phyloP scores from a whole-genome alignment of 2,888 invertebrate species.

The Scaptomyza polygonia region DNA sequence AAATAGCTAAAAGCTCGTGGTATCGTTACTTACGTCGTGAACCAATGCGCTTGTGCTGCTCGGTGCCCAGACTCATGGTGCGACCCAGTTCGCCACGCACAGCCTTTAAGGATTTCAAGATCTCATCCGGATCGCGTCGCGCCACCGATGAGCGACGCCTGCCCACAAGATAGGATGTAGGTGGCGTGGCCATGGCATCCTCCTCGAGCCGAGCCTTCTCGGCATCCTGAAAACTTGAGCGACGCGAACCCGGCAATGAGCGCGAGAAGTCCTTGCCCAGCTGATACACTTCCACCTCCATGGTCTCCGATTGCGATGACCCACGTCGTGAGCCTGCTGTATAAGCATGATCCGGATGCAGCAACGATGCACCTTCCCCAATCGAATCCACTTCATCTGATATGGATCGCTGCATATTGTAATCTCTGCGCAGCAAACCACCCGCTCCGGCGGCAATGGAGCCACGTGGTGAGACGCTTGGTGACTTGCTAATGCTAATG shows the following conservation, averaged over 20 bases:
- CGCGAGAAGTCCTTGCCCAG: slow-evolving; percentile 93
- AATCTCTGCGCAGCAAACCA: slow-evolving; percentile 89
- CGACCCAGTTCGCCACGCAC: slow-evolving; percentile 93
- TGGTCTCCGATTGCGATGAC: slow-evolving; percentile 94
- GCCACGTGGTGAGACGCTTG: slow-evolving; percentile 91
- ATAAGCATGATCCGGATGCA: slow-evolving; percentile 95
- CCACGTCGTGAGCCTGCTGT: slow-evolving; percentile 91
- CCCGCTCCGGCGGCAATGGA: slow-evolving; percentile 87
- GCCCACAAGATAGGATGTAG: slow-evolving; percentile 87
- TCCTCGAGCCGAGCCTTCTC: slow-evolving; percentile 86
- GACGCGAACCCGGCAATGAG: slow-evolving; percentile 92
- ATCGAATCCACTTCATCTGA: slow-evolving; percentile 92
- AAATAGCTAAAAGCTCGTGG: slow-evolving; percentile 3
- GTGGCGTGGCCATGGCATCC: slow-evolving; percentile 84
- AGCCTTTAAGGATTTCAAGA: slow-evolving; percentile 91
- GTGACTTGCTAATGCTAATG: slow-evolving; percentile 87
- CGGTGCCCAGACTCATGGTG: slow-evolving; percentile 91
- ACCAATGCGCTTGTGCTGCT: slow-evolving; percentile 85
- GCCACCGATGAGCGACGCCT: slow-evolving; percentile 92
- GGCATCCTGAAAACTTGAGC: slow-evolving; percentile 92
- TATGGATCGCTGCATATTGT: slow-evolving; percentile 90
- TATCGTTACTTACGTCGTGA: slow-evolving; percentile 89
- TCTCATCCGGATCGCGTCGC: slow-evolving; percentile 93
- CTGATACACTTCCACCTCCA: slow-evolving; percentile 93
- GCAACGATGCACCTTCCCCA: slow-evolving; percentile 89